Evolutionary conservation across 2,888 invertebrate genomes (phyloP).

Genomic region (Julus scandinavius): DNA sequence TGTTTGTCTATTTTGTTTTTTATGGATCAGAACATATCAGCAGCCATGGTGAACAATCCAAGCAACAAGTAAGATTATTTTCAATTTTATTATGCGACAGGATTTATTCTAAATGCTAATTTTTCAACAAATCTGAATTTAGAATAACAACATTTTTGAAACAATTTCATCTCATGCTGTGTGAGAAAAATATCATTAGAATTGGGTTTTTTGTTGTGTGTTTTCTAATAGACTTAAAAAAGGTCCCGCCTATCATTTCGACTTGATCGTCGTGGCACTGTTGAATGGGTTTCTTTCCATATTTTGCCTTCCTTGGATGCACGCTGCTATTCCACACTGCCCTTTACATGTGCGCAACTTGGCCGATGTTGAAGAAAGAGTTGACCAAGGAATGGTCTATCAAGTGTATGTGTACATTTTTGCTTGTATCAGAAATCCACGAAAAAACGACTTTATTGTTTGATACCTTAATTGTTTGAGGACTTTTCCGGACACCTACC

Average conservation of each 20-base stretch:
- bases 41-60: slow-evolving; percentile 72
- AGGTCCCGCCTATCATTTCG: slow-evolving; percentile 72
- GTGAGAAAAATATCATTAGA: too few relatives aligned
- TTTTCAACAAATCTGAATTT: too few relatives aligned
- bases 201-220: too few relatives aligned
- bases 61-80: slow-evolving; percentile 72
- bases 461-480: too few relatives aligned
- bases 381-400: slow-evolving; percentile 71
- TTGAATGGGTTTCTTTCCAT: slow-evolving; percentile 71
- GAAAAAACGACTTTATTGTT: too few relatives aligned
- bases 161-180: too few relatives aligned
- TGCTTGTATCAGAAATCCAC: too few relatives aligned
- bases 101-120: too few relatives aligned
- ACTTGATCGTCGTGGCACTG: slow-evolving; percentile 71
- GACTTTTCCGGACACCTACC: too few relatives aligned
- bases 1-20: slow-evolving; percentile 72
- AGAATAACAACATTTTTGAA: too few relatives aligned
- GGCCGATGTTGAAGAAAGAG: slow-evolving; percentile 72
- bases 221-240: slow-evolving; percentile 71
- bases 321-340: slow-evolving; percentile 72
- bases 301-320: slow-evolving; percentile 72
- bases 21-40: slow-evolving; percentile 74
- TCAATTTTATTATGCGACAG: too few relatives aligned
- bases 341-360: slow-evolving; percentile 72
- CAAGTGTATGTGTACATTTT: slow-evolving; percentile 68